Evolutionary conservation across 2,888 invertebrate species (phyloP), one percentile per base, ranked within the genome.

Genomic region (Rhagophthalmus giganteus): DNA sequence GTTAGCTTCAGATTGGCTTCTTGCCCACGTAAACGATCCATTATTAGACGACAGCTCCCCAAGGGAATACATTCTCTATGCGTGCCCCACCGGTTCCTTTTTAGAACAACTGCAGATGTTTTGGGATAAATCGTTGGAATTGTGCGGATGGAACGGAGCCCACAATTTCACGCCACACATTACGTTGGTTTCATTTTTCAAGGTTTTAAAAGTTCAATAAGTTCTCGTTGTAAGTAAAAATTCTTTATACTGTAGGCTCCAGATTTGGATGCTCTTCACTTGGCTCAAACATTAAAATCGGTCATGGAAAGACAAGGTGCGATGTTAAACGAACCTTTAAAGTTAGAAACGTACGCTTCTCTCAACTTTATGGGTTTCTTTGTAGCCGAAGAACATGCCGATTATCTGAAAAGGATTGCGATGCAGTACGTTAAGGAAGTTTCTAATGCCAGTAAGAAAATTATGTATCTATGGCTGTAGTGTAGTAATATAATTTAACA

Each of bases 341-440:
- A 84, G 64, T 74, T 94, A 37, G 93, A 94, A 71, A 84, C 87
- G 0, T 93, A 93, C 66, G 83, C 88, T 35, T 92, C 92, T 15
- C 86, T 86, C 10, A 93, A 92, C 74, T 94, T 93, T 71, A 91
- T 94, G 86, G 94, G 94, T 0, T 81, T 93, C 35, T 94, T 94
- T 75, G 85, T 94, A 1, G 86, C 86, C 8, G 89, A 92, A 61
- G 82, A 87, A 56, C 87, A 89, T 76, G 89, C 90, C 0, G 87
- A 88, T 59, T 86, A 88, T 71, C 77, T 94, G 46, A 88, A 88
- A 70, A 81, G 85, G 59, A 79, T 93, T 59, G 88, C 91, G 1
- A 79, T 86, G 61, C 85, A 88, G 67, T 91, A 88, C 78, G 87
- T 88, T 16, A 87, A 87, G 73, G 88, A 89, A 76, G 84, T 90